Evolutionary conservation across 64 coral and sea anemone species (phyloP), one percentile per base, ranked within the genome.

Genomic region (Actinia tenebrosa): DNA sequence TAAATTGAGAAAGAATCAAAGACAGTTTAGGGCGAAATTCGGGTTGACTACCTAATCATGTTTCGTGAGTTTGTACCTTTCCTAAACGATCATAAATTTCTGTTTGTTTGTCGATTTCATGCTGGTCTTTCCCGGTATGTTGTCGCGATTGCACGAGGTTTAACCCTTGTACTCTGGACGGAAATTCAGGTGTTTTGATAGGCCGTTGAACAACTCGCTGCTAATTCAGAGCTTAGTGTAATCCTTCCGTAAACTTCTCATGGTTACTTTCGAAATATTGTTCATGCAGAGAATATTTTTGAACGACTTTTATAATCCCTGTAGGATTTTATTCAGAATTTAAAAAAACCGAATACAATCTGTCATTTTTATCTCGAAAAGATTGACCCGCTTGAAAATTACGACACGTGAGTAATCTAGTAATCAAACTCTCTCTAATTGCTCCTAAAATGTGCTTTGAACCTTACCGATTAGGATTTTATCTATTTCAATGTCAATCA

Each of bases 181-280:
- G 69, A 81, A 81, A 81, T 16, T 22, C 9, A 46, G 44, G 1
- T 81, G 79, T 81, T 81, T 50, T 50, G 7, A 20, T 53, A 81
- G 79, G 53, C 30, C 19, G 5, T 79, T 6, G 45, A 79, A 79
- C 5, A 79, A 79, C 46, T 81, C 1, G 16, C 45, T n/a, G 15
- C 20, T 53, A 45, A 81, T 81, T 81, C 79, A 81, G 8, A 44
- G 46, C 79, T 81, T 81, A 81, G 50, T 53, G 19, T 75, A 75
- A 75, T 75, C 69, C 69, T 75, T 75, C 69, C 79, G 79, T 53
- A 81, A 81, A 45, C 79, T 81, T 53, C 11, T 19, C 44, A 23
- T 50, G 79, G 18, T 81, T 81, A 81, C 79, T 81, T 53, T 81
- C 44, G 19, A 81, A 81, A 81, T 81, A 81, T 50, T 53, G 30